phyloP scores from a whole-genome alignment of 2,888 invertebrate species.

The Priapulus caudatus region DNA sequence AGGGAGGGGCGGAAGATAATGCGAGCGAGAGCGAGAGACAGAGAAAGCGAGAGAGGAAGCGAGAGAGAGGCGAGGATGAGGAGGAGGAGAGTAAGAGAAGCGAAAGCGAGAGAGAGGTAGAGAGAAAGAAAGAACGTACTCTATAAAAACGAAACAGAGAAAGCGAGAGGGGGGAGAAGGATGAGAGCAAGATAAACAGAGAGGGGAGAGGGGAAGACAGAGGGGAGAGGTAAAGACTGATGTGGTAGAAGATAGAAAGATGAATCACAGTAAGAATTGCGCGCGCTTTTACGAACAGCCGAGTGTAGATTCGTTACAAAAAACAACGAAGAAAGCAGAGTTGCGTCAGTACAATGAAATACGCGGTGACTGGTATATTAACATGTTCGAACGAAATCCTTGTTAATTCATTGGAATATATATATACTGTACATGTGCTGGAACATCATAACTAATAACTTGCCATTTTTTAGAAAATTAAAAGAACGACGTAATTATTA shows the following conservation, averaged over 20 bases:
- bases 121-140: constrained; percentile 8
- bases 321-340: too few species aligned
- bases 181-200: constrained; percentile 16
- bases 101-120: neutral
- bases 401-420: too few species aligned
- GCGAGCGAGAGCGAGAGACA: constrained; percentile 10
- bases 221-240: constrained; percentile 13
- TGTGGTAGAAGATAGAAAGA: constrained; percentile 13
- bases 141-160: constrained; percentile 16
- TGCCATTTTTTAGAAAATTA: too few species aligned
- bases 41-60: constrained; percentile 7
- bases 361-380: too few species aligned
- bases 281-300: too few species aligned
- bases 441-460: too few species aligned
- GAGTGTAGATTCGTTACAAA: too few species aligned
- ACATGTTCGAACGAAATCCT: too few species aligned
- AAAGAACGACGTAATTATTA: too few species aligned
- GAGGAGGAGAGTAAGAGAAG: neutral
- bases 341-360: too few species aligned
- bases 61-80: constrained; percentile 9
- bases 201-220: constrained; percentile 10
- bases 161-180: constrained; percentile 17
- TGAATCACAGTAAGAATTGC: too few species aligned
- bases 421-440: too few species aligned
- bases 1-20: neutral